Base-by-base conservation (phyloP, 2,888 invertebrate species). In the Nemotelus nigrinus region DNA sequence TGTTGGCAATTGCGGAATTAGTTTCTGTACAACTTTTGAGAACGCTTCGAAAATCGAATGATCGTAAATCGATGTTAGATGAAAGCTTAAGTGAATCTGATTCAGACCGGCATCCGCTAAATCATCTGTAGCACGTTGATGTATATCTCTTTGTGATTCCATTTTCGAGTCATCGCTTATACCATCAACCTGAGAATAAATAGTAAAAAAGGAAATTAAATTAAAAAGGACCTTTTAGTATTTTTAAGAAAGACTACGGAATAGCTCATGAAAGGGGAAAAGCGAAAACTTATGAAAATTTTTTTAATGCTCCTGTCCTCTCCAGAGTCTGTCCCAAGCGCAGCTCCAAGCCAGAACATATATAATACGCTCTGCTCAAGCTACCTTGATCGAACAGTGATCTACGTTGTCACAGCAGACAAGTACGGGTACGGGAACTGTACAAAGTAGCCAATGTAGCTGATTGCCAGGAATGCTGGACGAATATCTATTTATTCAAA, bases 1-100 rank as follows among this genome's bases (percentile, higher is more conserved):
- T 2, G 97, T 97, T 50, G 98, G 96, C 83, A 99, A 89, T 87
- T 99, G 99, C 55, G 97, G 97, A 84, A 99, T 99, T 80, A 99
- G 89, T 87, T 99, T 99, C 87, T 99, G 99, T 74, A 99, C 98
- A 80, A 99, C 99, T 92, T 99, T 99, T 83, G 98, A 98, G 88
- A 99, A 99, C 8, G 99, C 99, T 89, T 99, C 99, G 89, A 99
- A 99, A 88, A 99, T 99, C 81, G 99, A 99, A 88, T 99, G 99
- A 88, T 99, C 99, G 86, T 99, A 99, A 82, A 99, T 99, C 79
- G 98, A 99, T 43, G 99, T 99, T 80, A 99, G 89, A 87, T 99
- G 98, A 89, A 98, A 98, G 84, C 95, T 96, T 76, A 97, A 88
- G 85, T 96, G 95, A 80, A 97, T 95, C 88, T 95, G 93, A 83